Conservation (phyloP, 2,797 vertebrate genomes). For the Leptoclinus maculatus region DNA sequence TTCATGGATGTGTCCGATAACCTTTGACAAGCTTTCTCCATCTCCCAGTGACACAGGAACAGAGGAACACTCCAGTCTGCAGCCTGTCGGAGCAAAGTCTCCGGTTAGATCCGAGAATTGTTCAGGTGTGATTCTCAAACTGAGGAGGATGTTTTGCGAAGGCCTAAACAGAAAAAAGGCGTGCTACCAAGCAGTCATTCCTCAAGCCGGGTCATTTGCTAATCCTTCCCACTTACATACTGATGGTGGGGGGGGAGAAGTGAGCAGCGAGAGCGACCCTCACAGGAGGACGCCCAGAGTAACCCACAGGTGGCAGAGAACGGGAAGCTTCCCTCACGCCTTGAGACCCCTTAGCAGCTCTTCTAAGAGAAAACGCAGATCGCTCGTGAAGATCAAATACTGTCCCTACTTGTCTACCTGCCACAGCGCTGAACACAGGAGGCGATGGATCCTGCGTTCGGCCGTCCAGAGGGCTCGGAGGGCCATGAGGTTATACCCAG, state of each 20-base stretch:
- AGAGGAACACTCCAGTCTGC: conserved; percentile 35
- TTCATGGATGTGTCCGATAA: conserved; percentile 76
- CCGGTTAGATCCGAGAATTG: conserved; percentile 51
- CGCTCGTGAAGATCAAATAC: conserved; percentile 82
- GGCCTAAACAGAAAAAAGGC: conserved; percentile 59
- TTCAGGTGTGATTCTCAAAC: conserved; percentile 82
- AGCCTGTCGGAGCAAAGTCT: not conserved
- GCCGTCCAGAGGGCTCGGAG: conserved; percentile 69
- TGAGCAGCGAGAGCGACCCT: not conserved
- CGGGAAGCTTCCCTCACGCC: conserved; percentile 41
- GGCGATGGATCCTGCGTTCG: conserved; percentile 82
- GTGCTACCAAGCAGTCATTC: conserved; percentile 56
- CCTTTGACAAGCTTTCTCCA: conserved; percentile 65
- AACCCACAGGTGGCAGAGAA: conserved; percentile 50
- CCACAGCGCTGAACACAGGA: conserved; percentile 71
- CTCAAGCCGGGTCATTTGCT: conserved; percentile 24
- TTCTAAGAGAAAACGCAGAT: conserved; percentile 62
- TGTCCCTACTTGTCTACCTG: conserved; percentile 80
- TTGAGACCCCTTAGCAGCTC: conserved; percentile 56
- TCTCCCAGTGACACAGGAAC: conserved; percentile 61
- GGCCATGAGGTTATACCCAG: conserved; percentile 76
- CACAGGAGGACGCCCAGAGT: conserved; percentile 39
- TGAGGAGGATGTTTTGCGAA: conserved; percentile 74
- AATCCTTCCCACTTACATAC: conserved; percentile 36
- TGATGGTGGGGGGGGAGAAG: not conserved